These are phyloP conservation scores for Venturia canescens DNA, from an alignment of 1,140 invertebrate genomes.

Conservation along the genomic window DNA sequence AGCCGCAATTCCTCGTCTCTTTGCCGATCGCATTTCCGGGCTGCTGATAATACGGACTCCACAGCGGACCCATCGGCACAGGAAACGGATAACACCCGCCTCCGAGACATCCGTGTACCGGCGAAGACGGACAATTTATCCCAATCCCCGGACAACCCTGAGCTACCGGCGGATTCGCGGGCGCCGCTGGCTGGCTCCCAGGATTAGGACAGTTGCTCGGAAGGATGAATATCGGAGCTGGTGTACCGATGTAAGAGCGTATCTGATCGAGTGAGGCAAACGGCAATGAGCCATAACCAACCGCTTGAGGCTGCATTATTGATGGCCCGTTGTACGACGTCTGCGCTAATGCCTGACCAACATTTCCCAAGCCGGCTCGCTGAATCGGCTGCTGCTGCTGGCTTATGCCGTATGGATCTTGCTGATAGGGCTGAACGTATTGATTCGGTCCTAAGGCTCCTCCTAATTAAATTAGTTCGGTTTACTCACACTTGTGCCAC, in stretches of 20 bases:
- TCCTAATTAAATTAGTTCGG: background rate
- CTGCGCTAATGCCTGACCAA: conserved; percentile 34
- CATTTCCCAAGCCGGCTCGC: background rate
- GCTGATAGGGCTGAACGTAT: conserved; percentile 39
- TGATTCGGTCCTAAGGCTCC: conserved; percentile 17
- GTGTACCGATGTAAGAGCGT: conserved; percentile 55
- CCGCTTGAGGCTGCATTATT: conserved; percentile 35
- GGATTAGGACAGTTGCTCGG: conserved; percentile 60
- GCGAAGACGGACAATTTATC: conserved; percentile 45
- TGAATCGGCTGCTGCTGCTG: conserved; percentile 35
- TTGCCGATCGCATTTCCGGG: background rate
- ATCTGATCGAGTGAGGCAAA: conserved; percentile 65
- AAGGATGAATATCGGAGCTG: conserved; percentile 69
- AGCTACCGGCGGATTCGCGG: conserved; percentile 1
- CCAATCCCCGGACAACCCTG: conserved; percentile 44
- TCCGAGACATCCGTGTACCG: conserved; percentile 47
- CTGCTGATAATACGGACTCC: background rate
- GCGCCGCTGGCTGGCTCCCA: conserved; percentile 34
- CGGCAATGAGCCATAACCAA: conserved; percentile 43
- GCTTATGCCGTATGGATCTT: conserved; percentile 27
- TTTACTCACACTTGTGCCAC: background rate
- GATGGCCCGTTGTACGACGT: conserved; percentile 22
- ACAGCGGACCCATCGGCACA: conserved; percentile 48
- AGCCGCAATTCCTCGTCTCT: conserved; percentile 53
- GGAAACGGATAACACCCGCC: conserved; percentile 56